Conservation (phyloP, 2,888 invertebrate species). For the Morpho helenor region DNA sequence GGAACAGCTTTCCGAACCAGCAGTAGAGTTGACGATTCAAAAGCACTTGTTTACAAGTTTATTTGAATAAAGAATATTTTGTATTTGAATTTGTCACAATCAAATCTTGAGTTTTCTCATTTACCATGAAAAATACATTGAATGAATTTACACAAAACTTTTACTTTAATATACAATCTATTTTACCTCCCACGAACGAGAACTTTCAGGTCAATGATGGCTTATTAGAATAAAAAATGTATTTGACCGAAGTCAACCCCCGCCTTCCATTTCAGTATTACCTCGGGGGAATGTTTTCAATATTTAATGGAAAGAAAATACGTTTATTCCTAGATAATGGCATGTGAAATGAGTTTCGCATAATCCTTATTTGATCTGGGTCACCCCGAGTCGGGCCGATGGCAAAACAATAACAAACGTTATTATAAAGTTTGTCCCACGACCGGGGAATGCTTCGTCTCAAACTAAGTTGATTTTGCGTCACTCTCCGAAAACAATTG, state of each 20-base stretch:
- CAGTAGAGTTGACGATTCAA: too few relatives aligned
- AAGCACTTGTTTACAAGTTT: too few relatives aligned
- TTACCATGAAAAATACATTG: too few relatives aligned
- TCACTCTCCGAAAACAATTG: too few relatives aligned
- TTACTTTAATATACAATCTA: too few relatives aligned
- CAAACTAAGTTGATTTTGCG: neutral
- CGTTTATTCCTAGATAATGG: slow-evolving; percentile 24
- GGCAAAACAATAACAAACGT: slow-evolving; percentile 29
- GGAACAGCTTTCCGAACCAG: too few relatives aligned
- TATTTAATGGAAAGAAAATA: slow-evolving; percentile 26
- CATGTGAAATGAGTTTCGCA: slow-evolving; percentile 27
- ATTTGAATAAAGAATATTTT: too few relatives aligned
- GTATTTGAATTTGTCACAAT: too few relatives aligned
- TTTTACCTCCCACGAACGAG: too few relatives aligned
- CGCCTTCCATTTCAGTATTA: slow-evolving; percentile 11
- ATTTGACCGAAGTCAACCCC: neutral
- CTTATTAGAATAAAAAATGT: neutral
- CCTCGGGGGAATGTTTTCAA: slow-evolving; percentile 18
- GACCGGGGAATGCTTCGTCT: slow-evolving; percentile 13
- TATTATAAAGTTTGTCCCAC: slow-evolving; percentile 26
- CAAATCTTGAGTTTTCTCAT: too few relatives aligned
- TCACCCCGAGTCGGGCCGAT: slow-evolving; percentile 23
- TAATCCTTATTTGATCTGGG: slow-evolving; percentile 30
- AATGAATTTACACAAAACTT: too few relatives aligned
- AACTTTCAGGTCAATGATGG: too few relatives aligned